phyloP scores from a whole-genome alignment of 2,113 vertebrate genomes.

The Paraplagusia blochii region DNA sequence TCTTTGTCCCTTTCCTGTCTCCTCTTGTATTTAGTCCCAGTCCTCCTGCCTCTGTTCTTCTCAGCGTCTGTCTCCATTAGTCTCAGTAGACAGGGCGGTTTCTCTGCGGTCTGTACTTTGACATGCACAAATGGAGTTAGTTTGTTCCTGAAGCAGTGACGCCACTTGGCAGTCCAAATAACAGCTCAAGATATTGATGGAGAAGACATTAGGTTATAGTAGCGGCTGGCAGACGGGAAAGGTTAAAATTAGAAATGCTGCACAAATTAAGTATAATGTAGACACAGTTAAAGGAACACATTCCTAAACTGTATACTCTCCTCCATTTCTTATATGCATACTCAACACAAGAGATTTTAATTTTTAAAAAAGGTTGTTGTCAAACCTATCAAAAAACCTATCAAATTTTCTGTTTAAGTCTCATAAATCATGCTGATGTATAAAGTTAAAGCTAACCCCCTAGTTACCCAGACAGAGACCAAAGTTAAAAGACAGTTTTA shows the following conservation, averaged over 20 bases:
- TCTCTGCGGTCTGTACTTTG: constrained; percentile 62
- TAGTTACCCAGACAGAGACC: no score
- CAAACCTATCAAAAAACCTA: no score
- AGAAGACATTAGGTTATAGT: constrained; percentile 44
- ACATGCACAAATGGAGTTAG: constrained; percentile 61
- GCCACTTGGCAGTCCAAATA: constrained; percentile 56
- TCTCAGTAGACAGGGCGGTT: constrained; percentile 59
- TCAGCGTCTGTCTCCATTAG: constrained; percentile 63
- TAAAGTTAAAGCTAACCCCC: no score
- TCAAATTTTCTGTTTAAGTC: no score
- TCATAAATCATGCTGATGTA: no score
- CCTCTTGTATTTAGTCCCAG: constrained; percentile 16
- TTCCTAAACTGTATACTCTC: no score
- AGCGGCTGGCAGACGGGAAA: constrained; percentile 18
- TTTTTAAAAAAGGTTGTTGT: no score
- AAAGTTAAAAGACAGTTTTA: no score
- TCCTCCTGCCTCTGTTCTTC: constrained; percentile 41
- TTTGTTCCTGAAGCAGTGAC: constrained; percentile 56
- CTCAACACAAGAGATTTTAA: no score
- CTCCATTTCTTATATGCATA: no score
- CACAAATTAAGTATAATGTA: constrained; percentile 13
- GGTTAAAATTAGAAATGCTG: constrained; percentile 12
- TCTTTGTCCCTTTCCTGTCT: constrained; percentile 19
- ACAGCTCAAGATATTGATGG: constrained; percentile 54
- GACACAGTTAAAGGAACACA: background rate